Conservation (phyloP, 2,888 invertebrate genomes). For the Idaea aversata region DNA sequence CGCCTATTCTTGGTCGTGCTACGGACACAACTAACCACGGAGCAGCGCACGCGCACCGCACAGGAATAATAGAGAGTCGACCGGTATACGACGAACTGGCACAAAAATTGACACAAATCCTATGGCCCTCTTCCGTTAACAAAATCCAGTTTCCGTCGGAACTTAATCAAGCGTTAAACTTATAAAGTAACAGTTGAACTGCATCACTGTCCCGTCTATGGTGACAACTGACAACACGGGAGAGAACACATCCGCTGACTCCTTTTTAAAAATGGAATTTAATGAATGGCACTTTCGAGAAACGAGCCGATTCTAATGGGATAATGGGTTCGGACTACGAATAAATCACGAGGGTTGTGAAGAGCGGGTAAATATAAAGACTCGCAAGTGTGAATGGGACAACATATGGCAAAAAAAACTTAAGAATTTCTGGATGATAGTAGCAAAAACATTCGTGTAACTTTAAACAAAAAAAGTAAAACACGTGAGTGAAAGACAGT, state of each 20-base stretch:
- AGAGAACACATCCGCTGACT: constrained; percentile 68
- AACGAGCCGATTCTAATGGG: constrained; percentile 50
- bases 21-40: constrained; percentile 71
- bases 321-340: constrained; percentile 51
- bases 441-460: background rate
- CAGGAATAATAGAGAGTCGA: constrained; percentile 60
- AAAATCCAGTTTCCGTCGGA: constrained; percentile 64
- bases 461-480: background rate
- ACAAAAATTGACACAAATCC: constrained; percentile 60
- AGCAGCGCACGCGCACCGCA: constrained; percentile 64
- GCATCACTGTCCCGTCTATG: constrained; percentile 48
- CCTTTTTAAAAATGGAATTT: constrained; percentile 66
- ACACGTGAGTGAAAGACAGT: background rate
- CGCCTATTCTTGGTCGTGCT: constrained; percentile 75
- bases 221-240: constrained; percentile 75
- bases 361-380: constrained; percentile 47
- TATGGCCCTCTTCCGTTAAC: constrained; percentile 61
- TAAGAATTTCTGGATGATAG: constrained; percentile 17
- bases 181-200: constrained; percentile 52
- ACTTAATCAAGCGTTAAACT: constrained; percentile 62
- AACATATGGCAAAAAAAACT: constrained; percentile 48
- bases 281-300: constrained; percentile 64
- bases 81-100: constrained; percentile 50
- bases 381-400: constrained; percentile 48
- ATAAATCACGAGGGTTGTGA: constrained; percentile 69